Evolutionary conservation across 1,140 invertebrate species (phyloP).

Genomic region (Tribolium madens): DNA sequence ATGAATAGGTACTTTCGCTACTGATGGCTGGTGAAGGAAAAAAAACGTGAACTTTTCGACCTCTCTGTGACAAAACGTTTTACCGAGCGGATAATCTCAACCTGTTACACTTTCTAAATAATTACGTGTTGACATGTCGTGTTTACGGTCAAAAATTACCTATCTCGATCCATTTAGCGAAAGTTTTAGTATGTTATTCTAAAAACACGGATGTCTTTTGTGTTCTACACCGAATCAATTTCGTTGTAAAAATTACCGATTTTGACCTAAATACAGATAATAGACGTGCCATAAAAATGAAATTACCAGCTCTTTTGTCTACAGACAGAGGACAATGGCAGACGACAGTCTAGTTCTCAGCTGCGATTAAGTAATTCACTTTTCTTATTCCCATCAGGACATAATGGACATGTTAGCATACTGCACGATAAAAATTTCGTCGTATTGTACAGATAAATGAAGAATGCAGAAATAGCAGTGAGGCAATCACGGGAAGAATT

Average conservation of each 20-base stretch:
- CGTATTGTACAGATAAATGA: slow-evolving; percentile 30
- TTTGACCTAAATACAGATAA: slow-evolving; percentile 38
- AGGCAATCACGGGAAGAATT: slow-evolving; percentile 21
- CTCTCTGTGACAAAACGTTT: slow-evolving; percentile 28
- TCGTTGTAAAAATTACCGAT: background rate
- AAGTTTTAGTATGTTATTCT: background rate
- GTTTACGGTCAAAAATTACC: slow-evolving; percentile 47
- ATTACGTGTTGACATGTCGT: slow-evolving; percentile 47
- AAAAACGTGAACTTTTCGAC: slow-evolving; percentile 31
- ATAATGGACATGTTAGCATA: slow-evolving; percentile 40
- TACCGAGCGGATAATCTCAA: slow-evolving; percentile 20
- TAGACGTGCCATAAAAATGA: slow-evolving; percentile 27
- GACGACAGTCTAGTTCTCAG: slow-evolving; percentile 46
- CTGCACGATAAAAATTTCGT: slow-evolving; percentile 34
- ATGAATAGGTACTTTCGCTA: slow-evolving; percentile 27
- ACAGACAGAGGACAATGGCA: slow-evolving; percentile 37
- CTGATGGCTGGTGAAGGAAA: background rate
- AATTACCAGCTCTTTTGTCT: slow-evolving; percentile 31
- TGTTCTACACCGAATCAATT: slow-evolving; percentile 1
- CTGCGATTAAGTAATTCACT: slow-evolving; percentile 47
- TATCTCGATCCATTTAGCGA: slow-evolving; percentile 36
- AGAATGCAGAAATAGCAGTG: slow-evolving; percentile 17
- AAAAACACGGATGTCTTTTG: slow-evolving; percentile 20
- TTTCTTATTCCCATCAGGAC: slow-evolving; percentile 42
- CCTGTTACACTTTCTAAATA: slow-evolving; percentile 57